These are phyloP conservation scores for Oreonectes daqikongensis DNA, from an alignment of 2,797 vertebrate genomes.

Conservation along the genomic window DNA sequence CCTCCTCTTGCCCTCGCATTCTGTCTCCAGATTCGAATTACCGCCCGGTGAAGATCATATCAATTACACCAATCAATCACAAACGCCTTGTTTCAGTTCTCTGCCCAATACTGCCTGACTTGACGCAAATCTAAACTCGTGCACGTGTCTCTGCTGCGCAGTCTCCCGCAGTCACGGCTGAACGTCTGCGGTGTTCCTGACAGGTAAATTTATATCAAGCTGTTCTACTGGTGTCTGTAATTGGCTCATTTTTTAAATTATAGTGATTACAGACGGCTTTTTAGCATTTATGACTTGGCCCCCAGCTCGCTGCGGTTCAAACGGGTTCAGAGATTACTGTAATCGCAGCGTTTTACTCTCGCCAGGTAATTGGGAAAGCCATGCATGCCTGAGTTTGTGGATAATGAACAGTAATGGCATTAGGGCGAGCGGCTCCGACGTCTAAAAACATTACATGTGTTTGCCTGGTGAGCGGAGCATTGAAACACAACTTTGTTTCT, in stretches of 20 bases:
- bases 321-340: conserved; percentile 59
- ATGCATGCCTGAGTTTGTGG: conserved; percentile 47
- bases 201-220: conserved; percentile 60
- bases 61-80: conserved; percentile 76
- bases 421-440: conserved; percentile 22
- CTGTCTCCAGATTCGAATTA: conserved; percentile 64
- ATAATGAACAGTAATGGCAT: conserved; percentile 52
- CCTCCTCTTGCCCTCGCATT: conserved; percentile 56
- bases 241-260: conserved; percentile 63
- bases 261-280: conserved; percentile 58
- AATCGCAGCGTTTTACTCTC: conserved; percentile 54
- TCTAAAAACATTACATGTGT: conserved; percentile 16
- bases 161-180: too few species aligned
- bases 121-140: conserved; percentile 63
- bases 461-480: not conserved
- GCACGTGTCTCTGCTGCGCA: too few species aligned
- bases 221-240: conserved; percentile 54
- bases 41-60: conserved; percentile 70
- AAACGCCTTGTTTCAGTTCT: conserved; percentile 71
- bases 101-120: conserved; percentile 69
- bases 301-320: conserved; percentile 44
- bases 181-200: conserved; percentile 47
- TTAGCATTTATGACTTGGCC: conserved; percentile 61
- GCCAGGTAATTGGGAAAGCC: conserved; percentile 55
- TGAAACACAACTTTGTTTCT: not conserved